Conservation (phyloP, 2,113 vertebrate species). For the Heteronetta atricapilla region DNA sequence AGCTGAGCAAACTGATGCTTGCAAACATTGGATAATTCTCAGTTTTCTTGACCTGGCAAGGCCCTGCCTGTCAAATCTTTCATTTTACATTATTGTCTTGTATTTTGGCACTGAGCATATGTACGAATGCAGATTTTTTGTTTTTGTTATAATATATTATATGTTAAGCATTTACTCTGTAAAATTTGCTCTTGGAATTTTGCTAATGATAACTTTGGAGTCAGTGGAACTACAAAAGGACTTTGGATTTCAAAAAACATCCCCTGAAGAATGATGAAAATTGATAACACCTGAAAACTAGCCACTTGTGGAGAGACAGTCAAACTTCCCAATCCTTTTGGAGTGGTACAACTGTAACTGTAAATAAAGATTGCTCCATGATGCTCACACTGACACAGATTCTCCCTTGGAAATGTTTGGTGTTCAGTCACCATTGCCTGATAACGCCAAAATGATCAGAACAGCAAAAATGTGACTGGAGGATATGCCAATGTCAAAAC, state of each 20-base stretch:
- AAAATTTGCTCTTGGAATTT: background rate
- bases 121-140: background rate
- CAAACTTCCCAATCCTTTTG: background rate
- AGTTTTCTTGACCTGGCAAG: background rate
- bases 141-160: background rate
- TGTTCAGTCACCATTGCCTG: background rate
- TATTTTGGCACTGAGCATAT: background rate
- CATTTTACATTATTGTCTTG: background rate
- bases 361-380: background rate
- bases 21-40: background rate
- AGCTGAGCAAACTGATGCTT: background rate
- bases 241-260: background rate
- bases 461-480: background rate
- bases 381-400: background rate
- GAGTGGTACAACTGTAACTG: background rate
- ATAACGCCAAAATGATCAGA: background rate
- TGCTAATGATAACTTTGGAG: background rate
- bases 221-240: background rate
- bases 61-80: background rate
- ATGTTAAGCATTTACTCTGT: background rate
- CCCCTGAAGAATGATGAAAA: background rate
- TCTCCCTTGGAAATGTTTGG: background rate
- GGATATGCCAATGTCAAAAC: background rate
- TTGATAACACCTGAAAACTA: background rate
- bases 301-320: background rate